Conservation (phyloP, 2,888 invertebrate species). For the Dryocosmus kuriphilus region DNA sequence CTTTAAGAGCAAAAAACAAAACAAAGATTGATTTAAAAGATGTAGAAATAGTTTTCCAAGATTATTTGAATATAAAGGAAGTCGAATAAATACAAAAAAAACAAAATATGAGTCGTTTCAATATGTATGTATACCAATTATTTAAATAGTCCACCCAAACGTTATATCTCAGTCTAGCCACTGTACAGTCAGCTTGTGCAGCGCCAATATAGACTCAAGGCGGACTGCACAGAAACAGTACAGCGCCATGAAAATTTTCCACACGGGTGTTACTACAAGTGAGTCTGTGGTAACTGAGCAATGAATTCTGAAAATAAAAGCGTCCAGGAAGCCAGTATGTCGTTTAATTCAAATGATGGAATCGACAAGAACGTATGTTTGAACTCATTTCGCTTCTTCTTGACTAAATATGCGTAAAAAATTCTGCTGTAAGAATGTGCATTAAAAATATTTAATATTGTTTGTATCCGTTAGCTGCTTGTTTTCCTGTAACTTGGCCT, state of each 20-base stretch:
- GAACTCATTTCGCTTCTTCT: too few relatives aligned
- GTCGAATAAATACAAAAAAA: background rate
- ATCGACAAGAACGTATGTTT: too few relatives aligned
- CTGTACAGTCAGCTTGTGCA: background rate
- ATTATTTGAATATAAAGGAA: background rate
- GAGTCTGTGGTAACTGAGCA: too few relatives aligned
- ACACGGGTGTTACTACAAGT: background rate
- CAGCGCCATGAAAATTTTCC: background rate
- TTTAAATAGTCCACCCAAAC: background rate
- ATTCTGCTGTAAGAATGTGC: too few relatives aligned
- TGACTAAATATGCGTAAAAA: too few relatives aligned
- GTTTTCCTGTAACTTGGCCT: slow-evolving; percentile 8
- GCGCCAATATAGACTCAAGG: slow-evolving; percentile 4
- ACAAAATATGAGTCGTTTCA: background rate
- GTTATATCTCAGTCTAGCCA: background rate
- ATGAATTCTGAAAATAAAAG: too few relatives aligned
- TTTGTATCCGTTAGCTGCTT: background rate
- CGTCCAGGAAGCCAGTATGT: too few relatives aligned
- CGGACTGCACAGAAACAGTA: background rate
- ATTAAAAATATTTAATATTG: too few relatives aligned
- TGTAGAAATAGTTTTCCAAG: background rate
- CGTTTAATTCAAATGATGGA: too few relatives aligned
- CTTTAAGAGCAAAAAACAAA: background rate
- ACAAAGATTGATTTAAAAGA: background rate
- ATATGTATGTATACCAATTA: background rate